Conservation (phyloP, 2,797 vertebrate species). For the Takifugu ocellatus region DNA sequence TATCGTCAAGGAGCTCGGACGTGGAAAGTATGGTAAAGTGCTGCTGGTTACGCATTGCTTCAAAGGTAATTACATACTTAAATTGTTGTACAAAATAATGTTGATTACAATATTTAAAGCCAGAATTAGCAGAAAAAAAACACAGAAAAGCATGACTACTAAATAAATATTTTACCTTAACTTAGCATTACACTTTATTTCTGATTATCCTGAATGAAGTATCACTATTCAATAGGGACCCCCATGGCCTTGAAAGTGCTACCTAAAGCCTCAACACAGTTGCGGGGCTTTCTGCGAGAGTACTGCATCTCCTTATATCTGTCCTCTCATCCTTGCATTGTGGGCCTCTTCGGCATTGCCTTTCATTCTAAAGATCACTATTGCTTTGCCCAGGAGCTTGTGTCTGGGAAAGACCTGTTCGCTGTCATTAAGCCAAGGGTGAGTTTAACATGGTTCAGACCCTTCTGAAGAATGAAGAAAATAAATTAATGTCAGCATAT, state of each 20-base stretch:
- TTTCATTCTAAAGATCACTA: slow-evolving; percentile 83
- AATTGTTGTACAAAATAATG: not conserved
- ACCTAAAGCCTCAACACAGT: slow-evolving; percentile 79
- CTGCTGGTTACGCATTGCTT: slow-evolving; percentile 79
- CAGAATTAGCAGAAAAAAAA: too few relatives aligned
- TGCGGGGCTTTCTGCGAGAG: slow-evolving; percentile 80
- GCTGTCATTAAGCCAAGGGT: slow-evolving; percentile 83
- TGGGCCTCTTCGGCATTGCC: slow-evolving; percentile 80
- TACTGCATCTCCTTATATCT: slow-evolving; percentile 82
- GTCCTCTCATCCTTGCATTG: slow-evolving; percentile 81
- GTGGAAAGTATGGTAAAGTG: slow-evolving; percentile 79
- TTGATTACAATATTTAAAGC: not conserved
- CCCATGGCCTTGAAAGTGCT: slow-evolving; percentile 85
- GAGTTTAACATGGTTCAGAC: slow-evolving; percentile 2
- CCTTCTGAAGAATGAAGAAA: not conserved
- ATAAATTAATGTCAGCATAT: too few relatives aligned
- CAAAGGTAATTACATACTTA: slow-evolving; percentile 55
- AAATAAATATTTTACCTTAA: too few relatives aligned
- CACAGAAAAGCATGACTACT: too few relatives aligned
- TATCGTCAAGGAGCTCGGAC: slow-evolving; percentile 78
- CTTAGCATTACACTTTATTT: too few relatives aligned
- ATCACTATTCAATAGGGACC: slow-evolving; percentile 67
- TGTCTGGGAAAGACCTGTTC: slow-evolving; percentile 78
- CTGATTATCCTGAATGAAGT: slow-evolving; percentile 5
- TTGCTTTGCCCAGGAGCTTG: slow-evolving; percentile 81